Conservation (phyloP, 2,888 invertebrate species). For the Pristionchus arcanus region DNA sequence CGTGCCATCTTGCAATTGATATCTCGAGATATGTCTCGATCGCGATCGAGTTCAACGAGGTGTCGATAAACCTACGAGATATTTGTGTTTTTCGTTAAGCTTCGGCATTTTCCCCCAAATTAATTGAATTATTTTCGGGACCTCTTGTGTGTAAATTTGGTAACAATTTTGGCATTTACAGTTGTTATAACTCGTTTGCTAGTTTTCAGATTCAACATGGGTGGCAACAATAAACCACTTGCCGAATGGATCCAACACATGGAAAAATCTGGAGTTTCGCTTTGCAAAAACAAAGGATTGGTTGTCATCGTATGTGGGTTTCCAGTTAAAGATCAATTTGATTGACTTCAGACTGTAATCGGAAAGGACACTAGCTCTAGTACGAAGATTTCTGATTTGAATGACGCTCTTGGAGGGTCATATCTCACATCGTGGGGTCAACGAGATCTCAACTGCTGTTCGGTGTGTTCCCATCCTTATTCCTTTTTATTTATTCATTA, state of each 20-base stretch:
- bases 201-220: not conserved
- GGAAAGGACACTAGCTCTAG: slow-evolving; percentile 28
- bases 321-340: not conserved
- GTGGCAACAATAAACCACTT: slow-evolving; percentile 25
- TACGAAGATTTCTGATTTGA: slow-evolving; percentile 18
- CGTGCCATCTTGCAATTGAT: not conserved
- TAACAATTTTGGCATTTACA: not conserved
- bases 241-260: slow-evolving; percentile 16
- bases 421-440: not conserved
- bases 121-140: too few species aligned
- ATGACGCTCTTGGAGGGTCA: slow-evolving; percentile 23
- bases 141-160: too few species aligned
- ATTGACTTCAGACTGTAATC: slow-evolving; percentile 17
- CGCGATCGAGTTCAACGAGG: too few species aligned
- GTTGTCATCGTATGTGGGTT: not conserved
- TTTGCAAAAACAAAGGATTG: slow-evolving; percentile 9
- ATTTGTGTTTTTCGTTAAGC: too few species aligned
- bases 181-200: not conserved
- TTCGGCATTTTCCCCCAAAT: too few species aligned
- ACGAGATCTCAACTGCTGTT: not conserved
- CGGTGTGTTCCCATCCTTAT: not conserved
- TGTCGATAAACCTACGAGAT: too few species aligned
- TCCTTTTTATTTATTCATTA: not conserved
- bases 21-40: too few species aligned
- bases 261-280: not conserved